These are phyloP conservation scores for Agonopterix alstromeriana DNA, from an alignment of 2,888 invertebrate species.

Conservation along the genomic window DNA sequence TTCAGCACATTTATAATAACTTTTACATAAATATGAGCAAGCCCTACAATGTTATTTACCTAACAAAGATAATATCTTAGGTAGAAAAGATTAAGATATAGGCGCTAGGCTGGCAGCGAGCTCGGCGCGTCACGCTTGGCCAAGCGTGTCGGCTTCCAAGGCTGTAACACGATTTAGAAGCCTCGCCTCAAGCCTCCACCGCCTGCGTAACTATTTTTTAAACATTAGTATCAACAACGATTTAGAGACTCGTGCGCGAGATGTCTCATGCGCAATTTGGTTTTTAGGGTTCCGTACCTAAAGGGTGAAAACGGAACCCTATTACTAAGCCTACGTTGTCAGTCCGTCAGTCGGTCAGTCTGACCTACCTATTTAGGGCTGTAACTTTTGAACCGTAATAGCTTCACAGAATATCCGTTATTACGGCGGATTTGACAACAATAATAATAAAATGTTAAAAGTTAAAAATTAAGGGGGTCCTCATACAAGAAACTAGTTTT, in stretches of 20 bases:
- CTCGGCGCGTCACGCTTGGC: conserved; percentile 58
- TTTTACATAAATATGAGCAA: not conserved
- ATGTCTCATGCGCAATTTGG: conserved; percentile 11
- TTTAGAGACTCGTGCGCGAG: conserved; percentile 7
- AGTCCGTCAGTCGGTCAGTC: no score
- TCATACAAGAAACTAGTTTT: no score
- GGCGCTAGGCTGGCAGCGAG: conserved; percentile 35
- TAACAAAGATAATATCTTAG: conserved; percentile 22
- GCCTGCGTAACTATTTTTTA: conserved; percentile 41
- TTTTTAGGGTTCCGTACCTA: no score
- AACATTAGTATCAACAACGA: conserved; percentile 9
- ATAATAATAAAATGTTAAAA: no score
- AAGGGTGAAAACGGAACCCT: no score
- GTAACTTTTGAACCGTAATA: no score
- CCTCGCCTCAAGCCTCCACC: conserved; percentile 38
- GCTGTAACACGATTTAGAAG: conserved; percentile 58
- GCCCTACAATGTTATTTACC: conserved; percentile 10
- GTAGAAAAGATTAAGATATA: conserved; percentile 55
- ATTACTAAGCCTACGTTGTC: no score
- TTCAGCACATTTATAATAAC: no score
- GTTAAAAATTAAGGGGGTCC: no score
- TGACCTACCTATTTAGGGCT: no score
- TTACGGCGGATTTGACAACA: no score
- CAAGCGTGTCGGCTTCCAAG: conserved; percentile 65
- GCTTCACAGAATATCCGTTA: no score